Percentiles rank a stretch among this genome's conserved stretches.
These are phyloP conservation scores for Epirrita christyi DNA, from an alignment of 2,888 invertebrate species.

Conservation along the genomic window DNA sequence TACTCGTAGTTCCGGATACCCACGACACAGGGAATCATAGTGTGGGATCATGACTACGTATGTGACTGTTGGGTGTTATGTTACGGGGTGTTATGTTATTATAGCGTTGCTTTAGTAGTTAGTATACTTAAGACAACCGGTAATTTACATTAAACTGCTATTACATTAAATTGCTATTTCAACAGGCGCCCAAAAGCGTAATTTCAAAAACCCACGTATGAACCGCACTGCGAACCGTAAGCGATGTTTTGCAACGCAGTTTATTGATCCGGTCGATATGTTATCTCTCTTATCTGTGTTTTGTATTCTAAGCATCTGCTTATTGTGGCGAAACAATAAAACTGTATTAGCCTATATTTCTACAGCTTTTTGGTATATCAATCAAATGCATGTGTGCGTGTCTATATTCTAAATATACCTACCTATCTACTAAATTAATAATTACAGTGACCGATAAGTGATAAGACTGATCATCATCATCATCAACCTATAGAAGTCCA, in stretches of 20 bases:
- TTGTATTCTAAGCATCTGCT: slow-evolving; percentile 32
- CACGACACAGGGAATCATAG: no score
- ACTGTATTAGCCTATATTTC: slow-evolving; percentile 22
- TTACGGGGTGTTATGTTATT: no score
- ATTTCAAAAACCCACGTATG: slow-evolving; percentile 44
- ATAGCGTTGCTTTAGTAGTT: not conserved
- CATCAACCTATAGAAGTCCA: no score
- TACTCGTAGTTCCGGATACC: no score
- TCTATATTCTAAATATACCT: no score
- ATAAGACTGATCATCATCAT: no score
- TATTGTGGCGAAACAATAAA: slow-evolving; percentile 26
- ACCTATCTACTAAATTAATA: no score
- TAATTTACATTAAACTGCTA: slow-evolving; percentile 35
- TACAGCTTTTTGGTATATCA: slow-evolving; percentile 1
- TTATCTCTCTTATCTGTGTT: slow-evolving; percentile 72
- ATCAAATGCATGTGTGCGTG: no score
- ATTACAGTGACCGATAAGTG: no score
- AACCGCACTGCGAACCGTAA: slow-evolving; percentile 38
- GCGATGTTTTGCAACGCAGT: slow-evolving; percentile 56
- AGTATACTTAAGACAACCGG: slow-evolving; percentile 17
- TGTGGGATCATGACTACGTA: no score
- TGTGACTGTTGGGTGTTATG: no score
- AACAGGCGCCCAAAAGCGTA: slow-evolving; percentile 42
- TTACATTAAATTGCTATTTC: slow-evolving; percentile 34
- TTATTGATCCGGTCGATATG: slow-evolving; percentile 74